A percentile compares a stretch with the other conserved stretches of the same genome.
phyloP scores from a whole-genome alignment of 2,113 vertebrate species.

The Cygnus atratus region DNA sequence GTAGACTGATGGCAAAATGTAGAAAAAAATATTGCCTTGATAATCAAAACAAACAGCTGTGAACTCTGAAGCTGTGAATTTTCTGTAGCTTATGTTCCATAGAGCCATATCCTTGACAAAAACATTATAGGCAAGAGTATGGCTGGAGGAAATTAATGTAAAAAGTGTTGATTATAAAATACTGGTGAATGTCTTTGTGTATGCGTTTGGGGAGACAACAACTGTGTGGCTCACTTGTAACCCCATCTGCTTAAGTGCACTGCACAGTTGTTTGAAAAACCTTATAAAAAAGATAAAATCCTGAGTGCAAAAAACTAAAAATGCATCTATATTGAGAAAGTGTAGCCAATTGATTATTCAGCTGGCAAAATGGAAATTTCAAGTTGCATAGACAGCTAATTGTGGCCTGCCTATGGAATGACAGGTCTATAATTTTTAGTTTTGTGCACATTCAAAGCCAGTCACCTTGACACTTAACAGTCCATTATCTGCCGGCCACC shows the following conservation, averaged over 20 bases:
- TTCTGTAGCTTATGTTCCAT: not conserved
- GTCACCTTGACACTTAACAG: constrained; percentile 86
- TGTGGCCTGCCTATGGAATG: constrained; percentile 81
- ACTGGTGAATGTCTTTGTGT: not conserved
- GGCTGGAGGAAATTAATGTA: not conserved
- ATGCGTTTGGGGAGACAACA: constrained; percentile 12
- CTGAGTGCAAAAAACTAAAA: constrained; percentile 60
- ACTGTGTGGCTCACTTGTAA: constrained; percentile 16
- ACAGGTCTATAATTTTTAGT: constrained; percentile 87
- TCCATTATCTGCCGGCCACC: constrained; percentile 83
- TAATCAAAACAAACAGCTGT: not conserved
- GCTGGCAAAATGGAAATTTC: constrained; percentile 83
- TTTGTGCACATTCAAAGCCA: constrained; percentile 84
- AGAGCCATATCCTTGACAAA: not conserved
- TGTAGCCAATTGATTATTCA: constrained; percentile 78
- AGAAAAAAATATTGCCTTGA: not conserved
- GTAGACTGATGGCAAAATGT: not conserved
- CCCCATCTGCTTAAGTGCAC: constrained; percentile 48
- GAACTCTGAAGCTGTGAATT: not conserved
- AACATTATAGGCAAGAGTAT: not conserved
- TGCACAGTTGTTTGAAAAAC: constrained; percentile 53
- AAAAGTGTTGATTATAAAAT: not conserved
- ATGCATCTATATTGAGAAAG: constrained; percentile 71
- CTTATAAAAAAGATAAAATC: constrained; percentile 45
- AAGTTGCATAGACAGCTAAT: constrained; percentile 83